These are phyloP conservation scores for Megaptera novaeangliae DNA, from an alignment of 2,113 vertebrate species.

Conservation along the genomic window DNA sequence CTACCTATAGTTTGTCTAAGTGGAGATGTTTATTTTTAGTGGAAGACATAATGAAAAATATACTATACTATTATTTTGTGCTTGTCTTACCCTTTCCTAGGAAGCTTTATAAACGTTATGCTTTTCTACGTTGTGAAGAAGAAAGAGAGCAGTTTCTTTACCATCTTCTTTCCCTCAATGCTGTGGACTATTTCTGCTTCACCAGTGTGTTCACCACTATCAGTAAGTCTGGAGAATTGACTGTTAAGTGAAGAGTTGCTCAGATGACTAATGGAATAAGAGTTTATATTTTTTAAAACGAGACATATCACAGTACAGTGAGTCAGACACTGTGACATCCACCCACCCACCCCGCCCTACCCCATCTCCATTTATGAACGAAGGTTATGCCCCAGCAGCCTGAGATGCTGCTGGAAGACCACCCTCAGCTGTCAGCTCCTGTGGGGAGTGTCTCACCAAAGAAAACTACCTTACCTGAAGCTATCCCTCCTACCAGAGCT, in stretches of 20 bases:
- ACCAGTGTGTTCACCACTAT: constrained; percentile 95
- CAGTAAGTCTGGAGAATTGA: constrained; percentile 80
- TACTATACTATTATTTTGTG: neutral
- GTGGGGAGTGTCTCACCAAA: neutral
- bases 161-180: constrained; percentile 96
- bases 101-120: constrained; percentile 96
- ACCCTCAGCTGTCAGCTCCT: neutral
- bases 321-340: neutral
- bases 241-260: neutral
- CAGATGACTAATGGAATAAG: neutral
- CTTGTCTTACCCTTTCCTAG: constrained; percentile 76
- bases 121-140: constrained; percentile 96
- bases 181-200: constrained; percentile 99
- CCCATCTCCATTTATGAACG: neutral
- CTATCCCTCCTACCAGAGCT: neutral
- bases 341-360: neutral
- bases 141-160: constrained; percentile 97
- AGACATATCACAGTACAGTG: neutral
- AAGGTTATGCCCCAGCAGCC: neutral
- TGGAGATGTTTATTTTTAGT: neutral
- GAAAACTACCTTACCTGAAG: neutral
- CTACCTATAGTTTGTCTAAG: neutral
- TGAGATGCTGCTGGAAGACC: neutral
- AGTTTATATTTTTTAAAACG: neutral
- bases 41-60: neutral